These are phyloP conservation scores for Caenorhabditis sp. DNA, from an alignment of 2,888 invertebrate species.

Conservation along the genomic window DNA sequence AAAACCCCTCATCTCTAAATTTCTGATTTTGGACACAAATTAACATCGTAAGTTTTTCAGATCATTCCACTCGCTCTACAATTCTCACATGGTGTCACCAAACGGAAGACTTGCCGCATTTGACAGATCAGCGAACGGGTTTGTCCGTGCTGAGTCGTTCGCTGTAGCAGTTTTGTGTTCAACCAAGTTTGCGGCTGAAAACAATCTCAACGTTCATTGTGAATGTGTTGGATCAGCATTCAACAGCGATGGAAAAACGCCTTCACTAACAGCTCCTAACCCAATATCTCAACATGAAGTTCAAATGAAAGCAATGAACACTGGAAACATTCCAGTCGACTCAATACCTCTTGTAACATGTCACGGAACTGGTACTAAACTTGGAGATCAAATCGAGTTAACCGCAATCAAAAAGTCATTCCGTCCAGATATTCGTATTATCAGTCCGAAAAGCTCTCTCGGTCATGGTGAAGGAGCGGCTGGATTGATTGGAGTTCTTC, in stretches of 20 bases:
- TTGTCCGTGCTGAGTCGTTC: conserved; percentile 69
- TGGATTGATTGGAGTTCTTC: conserved; percentile 47
- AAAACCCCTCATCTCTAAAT: too few relatives aligned
- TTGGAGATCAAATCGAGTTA: conserved; percentile 63
- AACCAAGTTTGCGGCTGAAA: conserved; percentile 31
- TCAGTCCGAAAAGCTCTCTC: conserved; percentile 41
- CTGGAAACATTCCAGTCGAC: conserved; percentile 13
- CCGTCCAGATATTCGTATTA: conserved; percentile 34
- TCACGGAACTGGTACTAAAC: conserved; percentile 66
- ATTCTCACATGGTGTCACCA: conserved; percentile 66
- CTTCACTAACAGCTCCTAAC: conserved; percentile 61
- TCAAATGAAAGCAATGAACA: conserved; percentile 37
- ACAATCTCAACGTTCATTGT: conserved; percentile 34
- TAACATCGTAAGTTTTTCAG: conserved; percentile 3
- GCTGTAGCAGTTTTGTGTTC: conserved; percentile 62
- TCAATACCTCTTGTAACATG: conserved; percentile 62
- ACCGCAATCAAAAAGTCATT: conserved; percentile 44
- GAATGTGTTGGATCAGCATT: conserved; percentile 52
- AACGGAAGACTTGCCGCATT: conserved; percentile 66
- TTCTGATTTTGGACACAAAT: too few relatives aligned
- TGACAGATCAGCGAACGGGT: conserved; percentile 70
- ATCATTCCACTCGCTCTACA: conserved; percentile 60
- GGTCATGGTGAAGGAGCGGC: conserved; percentile 54
- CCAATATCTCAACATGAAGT: conserved; percentile 52
- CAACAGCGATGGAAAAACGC: conserved; percentile 65